Base-by-base conservation (phyloP, 2,113 vertebrate species). In the Nesogale talazaci region DNA sequence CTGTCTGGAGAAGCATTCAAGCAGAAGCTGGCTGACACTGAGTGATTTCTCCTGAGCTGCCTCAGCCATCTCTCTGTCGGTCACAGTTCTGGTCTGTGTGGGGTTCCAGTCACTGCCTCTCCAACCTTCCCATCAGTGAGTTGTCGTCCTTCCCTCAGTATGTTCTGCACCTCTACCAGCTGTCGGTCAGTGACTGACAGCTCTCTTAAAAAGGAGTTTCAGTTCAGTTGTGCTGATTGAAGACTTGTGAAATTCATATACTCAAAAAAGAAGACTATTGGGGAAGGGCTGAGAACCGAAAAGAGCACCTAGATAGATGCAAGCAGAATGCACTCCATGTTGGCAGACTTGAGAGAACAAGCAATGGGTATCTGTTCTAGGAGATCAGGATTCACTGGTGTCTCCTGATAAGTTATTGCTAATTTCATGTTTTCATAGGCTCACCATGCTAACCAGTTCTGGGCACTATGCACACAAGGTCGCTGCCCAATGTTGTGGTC, bases 1-100 rank as follows among this genome's bases (percentile, higher is more conserved):
- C 59, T 81, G 83, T 83, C 80, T 90, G 84, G 69, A 94, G 29
- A 89, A 82, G 56, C 70, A 95, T 34, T 87, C 80, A 77, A 85
- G 75, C 83, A 83, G 65, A 40, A 93, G 56, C 70, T 20, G 40
- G 75, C 85, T 56, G 78, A 83, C 92, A 22, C 57, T n/a, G 76
- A 91, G 72, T 77, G 82, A 81, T 94, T 94, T 91, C 75, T 86
- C 79, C 81, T 59, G 19, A 83, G 92, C 78, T 10, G 36, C 75
- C 79, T 74, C 86, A 83, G 75, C 74, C 79, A 72, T 92, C 69
- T 94, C 83, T 63, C 90, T 87, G 74, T 75, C n/a, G 27, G 91
- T 77, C 92, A 67, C 72, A 90, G 83, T 38, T 80, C 67, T n/a
- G 42, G 89, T 83, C 83, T 6, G 17, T 2, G 5, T 85, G 69